Evolutionary conservation across 2,113 vertebrate species (phyloP).

Genomic region (Promerops cafer): DNA sequence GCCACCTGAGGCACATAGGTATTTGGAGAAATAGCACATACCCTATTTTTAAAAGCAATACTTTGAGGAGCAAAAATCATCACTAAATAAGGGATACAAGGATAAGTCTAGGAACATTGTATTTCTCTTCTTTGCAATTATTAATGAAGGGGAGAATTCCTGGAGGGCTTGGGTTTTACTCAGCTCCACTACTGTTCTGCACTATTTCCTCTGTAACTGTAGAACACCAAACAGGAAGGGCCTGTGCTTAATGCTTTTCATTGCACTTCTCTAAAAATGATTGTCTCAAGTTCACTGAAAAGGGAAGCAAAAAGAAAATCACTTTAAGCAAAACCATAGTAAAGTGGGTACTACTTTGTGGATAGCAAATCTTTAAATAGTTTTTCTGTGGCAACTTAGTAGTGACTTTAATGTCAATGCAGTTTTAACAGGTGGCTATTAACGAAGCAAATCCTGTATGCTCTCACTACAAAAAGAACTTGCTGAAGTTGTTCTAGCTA

Average conservation of each 20-base stretch:
- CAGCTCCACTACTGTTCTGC: not conserved
- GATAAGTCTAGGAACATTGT: not conserved
- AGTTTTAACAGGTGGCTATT: not conserved
- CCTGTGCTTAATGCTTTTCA: conserved; percentile 5
- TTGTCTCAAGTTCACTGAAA: conserved; percentile 9
- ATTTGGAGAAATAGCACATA: not conserved
- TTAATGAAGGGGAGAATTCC: conserved; percentile 10
- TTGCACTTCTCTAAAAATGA: not conserved
- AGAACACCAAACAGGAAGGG: not conserved
- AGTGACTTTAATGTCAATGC: not conserved
- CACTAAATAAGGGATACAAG: not conserved
- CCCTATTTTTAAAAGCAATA: not conserved
- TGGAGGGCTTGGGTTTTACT: not conserved
- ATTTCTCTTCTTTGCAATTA: conserved; percentile 5
- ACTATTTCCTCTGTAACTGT: conserved; percentile 15
- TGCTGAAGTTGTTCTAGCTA: not conserved
- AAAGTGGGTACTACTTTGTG: not conserved
- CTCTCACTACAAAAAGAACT: not conserved
- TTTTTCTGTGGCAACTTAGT: not conserved
- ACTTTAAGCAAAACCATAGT: not conserved
- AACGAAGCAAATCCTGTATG: not conserved
- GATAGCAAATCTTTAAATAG: not conserved
- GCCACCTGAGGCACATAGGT: not conserved
- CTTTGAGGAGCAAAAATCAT: not conserved
- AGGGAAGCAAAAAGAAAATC: conserved; percentile 15